Conservation (phyloP, 2,113 vertebrate genomes). For the Clarias batrachus region DNA sequence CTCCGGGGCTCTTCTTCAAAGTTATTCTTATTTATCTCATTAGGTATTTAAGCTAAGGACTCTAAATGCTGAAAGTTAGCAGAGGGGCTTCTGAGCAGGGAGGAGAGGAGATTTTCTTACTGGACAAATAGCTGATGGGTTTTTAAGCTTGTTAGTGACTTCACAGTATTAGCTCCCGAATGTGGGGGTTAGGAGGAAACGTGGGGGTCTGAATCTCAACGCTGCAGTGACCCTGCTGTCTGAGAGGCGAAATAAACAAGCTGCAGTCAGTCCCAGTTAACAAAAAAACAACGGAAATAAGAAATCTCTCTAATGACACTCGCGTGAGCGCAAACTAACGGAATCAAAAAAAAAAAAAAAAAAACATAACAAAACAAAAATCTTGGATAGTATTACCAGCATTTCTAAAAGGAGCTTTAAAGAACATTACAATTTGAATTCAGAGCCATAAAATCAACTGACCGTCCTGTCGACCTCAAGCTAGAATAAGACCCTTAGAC, state of each 20-base stretch:
- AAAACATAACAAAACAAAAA: background rate
- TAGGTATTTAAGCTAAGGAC: conserved; percentile 95
- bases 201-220: conserved; percentile 24
- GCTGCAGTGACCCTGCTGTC: background rate
- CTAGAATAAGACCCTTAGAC: background rate
- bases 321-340: too few relatives aligned
- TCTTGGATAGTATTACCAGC: background rate
- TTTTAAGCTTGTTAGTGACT: conserved; percentile 84
- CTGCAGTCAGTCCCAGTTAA: background rate
- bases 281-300: too few relatives aligned
- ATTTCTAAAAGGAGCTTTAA: background rate
- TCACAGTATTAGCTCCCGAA: conserved; percentile 66
- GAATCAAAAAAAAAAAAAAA: too few relatives aligned
- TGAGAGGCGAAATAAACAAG: conserved; percentile 44
- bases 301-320: too few relatives aligned
- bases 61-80: conserved; percentile 86
- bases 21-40: conserved; percentile 88
- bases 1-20: conserved; percentile 72
- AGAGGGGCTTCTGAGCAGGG: conserved; percentile 73
- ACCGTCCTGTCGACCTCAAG: background rate
- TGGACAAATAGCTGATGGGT: conserved; percentile 84
- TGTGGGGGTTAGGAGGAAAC: conserved; percentile 25
- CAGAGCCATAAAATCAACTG: background rate
- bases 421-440: background rate
- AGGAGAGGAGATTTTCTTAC: conserved; percentile 81